Percentiles rank a stretch among this genome's conserved stretches.
Evolutionary conservation across 2,113 vertebrate genomes (phyloP).

Genomic region (Laticauda colubrina): DNA sequence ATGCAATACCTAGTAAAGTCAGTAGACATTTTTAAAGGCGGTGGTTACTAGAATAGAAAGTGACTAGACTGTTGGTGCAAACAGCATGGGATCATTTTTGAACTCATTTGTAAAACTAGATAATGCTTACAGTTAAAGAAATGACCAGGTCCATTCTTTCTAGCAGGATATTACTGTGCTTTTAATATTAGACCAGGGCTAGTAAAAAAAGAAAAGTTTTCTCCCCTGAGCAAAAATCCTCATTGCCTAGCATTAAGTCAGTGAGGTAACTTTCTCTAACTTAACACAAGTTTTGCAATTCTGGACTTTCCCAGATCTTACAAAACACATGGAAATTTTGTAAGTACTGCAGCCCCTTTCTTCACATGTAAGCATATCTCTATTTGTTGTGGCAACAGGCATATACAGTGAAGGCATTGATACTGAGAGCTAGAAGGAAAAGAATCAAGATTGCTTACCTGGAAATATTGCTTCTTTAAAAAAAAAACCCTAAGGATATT

Average conservation of each 20-base stretch:
- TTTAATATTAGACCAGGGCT: not conserved
- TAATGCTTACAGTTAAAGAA: not conserved
- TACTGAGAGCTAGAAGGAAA: not conserved
- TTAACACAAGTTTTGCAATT: not conserved
- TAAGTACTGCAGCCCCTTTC: not conserved
- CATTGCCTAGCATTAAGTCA: not conserved
- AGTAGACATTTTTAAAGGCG: not conserved
- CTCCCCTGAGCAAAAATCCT: not conserved
- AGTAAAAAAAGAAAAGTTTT: not conserved
- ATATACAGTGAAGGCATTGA: not conserved
- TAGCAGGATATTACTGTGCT: not conserved
- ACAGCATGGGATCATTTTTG: not conserved
- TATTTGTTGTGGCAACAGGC: constrained; percentile 24
- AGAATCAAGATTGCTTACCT: not conserved
- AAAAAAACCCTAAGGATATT: not conserved
- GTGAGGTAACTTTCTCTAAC: constrained; percentile 7
- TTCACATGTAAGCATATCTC: constrained; percentile 3
- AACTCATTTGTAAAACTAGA: not conserved
- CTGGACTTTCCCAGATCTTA: constrained; percentile 16
- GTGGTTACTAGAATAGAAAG: not conserved
- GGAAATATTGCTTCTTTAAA: not conserved
- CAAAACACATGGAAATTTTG: constrained; percentile 13
- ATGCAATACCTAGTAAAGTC: not conserved
- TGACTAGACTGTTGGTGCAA: not conserved
- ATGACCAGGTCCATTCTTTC: not conserved